Percentiles rank a stretch among this genome's conserved stretches.
phyloP scores from a whole-genome alignment of 2,797 vertebrate genomes.

The Netta rufina region DNA sequence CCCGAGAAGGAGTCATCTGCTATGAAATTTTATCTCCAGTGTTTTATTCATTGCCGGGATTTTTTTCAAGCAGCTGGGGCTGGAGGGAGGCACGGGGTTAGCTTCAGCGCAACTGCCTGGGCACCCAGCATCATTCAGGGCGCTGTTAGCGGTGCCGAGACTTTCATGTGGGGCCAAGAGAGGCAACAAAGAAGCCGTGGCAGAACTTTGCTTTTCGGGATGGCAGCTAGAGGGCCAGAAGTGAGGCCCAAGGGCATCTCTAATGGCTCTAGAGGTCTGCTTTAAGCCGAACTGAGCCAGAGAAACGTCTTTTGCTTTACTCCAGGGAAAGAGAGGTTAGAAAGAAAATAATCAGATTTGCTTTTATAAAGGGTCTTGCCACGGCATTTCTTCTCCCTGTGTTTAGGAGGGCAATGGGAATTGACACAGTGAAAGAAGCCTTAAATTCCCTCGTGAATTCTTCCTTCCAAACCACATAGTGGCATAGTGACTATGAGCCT shows the following conservation, averaged over 20 bases:
- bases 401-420: background rate
- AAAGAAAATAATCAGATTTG: background rate
- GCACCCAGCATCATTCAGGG: background rate
- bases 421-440: background rate
- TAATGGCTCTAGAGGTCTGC: background rate
- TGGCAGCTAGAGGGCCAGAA: background rate
- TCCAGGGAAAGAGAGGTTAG: background rate
- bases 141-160: background rate
- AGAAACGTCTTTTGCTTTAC: background rate
- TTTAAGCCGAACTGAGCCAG: background rate
- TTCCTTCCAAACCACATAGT: background rate
- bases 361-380: background rate
- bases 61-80: background rate
- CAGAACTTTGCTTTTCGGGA: background rate
- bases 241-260: background rate
- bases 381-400: background rate
- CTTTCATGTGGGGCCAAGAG: background rate
- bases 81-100: background rate
- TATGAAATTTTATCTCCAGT: constrained; percentile 30
- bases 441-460: background rate
- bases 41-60: background rate
- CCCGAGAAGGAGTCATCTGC: background rate
- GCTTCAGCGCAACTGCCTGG: background rate
- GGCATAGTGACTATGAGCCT: background rate
- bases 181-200: background rate